Base-by-base conservation (phyloP, 2,888 invertebrate genomes). In the Metopia argyrocephala region DNA sequence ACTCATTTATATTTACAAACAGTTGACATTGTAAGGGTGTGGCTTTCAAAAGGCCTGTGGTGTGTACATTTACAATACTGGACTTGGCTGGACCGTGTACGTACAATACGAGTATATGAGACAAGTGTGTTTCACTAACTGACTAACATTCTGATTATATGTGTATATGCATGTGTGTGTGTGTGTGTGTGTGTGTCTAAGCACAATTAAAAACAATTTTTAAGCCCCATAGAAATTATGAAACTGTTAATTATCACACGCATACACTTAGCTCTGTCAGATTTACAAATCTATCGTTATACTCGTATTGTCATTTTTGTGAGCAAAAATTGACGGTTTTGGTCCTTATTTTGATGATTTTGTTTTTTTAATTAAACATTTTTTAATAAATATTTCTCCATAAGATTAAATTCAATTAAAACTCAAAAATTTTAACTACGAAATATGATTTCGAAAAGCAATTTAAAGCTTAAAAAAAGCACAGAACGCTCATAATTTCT, bases 61-160 rank as follows among this genome's bases (percentile, higher is more conserved):
- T 15, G 78, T 82, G 52, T 71, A 56, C n/a, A 71, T 78, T 75
- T n/a, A n/a, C n/a, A n/a, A 78, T 78, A 59, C 57, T 66, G 46
- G 70, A 57, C 38, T 38, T 38, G 38, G 15, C 12, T 38, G 38
- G 9, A 38, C 38, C 12, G 0, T 0, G 38, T 38, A 6, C 3
- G 31, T 38, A 38, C 38, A 38, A 38, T 38, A 38, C 9, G 15
- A 12, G 15, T 38, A n/a, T n/a, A n/a, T 15, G 15, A 15, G 12
- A 6, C 38, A 38, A 38, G 38, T 38, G 38, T 38, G 9, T 38
- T 15, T 38, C 3, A 9, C 38, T 6, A 15, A 3, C 38, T 38
- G 18, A 15, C 46, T 46, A 48, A 48, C 45, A 45, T 23, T 23
- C n/a, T n/a, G n/a, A n/a, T n/a, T n/a, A n/a, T n/a, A n/a, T n/a